Base-by-base conservation (phyloP, 2,888 invertebrate species). In the Plagodis dolabraria region DNA sequence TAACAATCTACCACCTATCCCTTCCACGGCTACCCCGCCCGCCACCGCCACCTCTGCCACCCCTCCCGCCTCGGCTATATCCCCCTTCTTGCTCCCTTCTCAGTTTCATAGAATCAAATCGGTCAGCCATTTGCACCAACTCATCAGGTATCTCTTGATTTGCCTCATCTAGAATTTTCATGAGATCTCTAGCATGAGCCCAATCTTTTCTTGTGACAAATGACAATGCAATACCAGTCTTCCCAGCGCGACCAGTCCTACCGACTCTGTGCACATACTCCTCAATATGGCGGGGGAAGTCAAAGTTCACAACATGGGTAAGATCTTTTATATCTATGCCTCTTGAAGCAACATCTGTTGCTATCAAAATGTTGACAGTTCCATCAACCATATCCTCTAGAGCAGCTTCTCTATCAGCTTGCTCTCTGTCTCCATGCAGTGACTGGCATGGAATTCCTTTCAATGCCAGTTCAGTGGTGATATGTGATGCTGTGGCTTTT, bases 221-320 rank as follows among this genome's bases (percentile, higher is more conserved):
- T 55, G 97, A 97, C 40, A 98, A 94, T 0, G 98, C 96, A 53
- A 95, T 95, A 0, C 99, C 99, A 0, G 94, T 95, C 61, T 95
- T 94, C 11, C 99, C 99, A 11, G 99, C 99, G 59, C 99, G 94
- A 0, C 99, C 99, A 0, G 99, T 99, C 62, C 99, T 94, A 0
- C 99, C 99, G n/a, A 99, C 97, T 63, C 99, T 94, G 81, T 99
- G 99, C 0, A 98, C 98, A 87, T 99, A 99, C 77, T 99, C 99
- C 82, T 99, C 99, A 74, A 99, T 97, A 75, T 98, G 97, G 11
- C 96, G 94, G 0, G 99, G 99, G 77, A 99, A 98, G 85, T 99
- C 99, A 74, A 95, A 97, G 85, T 99, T 99, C 34, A 98, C 90
- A 0, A 99, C 98, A 85, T 98, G 96, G 88, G 97, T 96, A 8